Base-by-base conservation (phyloP, 2,113 vertebrate genomes). In the Leucopsar rothschildi region DNA sequence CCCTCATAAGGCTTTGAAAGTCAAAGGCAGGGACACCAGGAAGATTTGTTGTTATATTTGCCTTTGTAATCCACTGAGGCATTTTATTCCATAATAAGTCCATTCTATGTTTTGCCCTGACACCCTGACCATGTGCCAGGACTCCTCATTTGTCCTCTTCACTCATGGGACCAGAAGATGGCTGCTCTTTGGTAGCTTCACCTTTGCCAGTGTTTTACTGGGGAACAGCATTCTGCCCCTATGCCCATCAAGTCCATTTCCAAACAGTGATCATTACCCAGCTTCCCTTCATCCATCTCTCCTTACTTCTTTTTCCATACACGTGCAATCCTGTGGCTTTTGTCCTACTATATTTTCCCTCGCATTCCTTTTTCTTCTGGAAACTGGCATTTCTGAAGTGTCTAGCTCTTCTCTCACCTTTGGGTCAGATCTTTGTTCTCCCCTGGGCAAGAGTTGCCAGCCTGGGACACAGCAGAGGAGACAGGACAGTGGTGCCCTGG, bases 191-290 rank as follows among this genome's bases (percentile, higher is more conserved):
- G 17, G 47, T 8, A 92, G 23, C 66, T 42, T 77, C 33, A 33
- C 5, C 9, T 18, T 17, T 72, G 22, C 12, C 31, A 64, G 9
- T 37, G 29, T 80, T 86, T 71, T 59, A n/a, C 5, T 11, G 56
- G n/a, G 31, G 19, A 78, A 10, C 3, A 66, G 20, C 0, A 2
- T 61, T 53, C 55, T 82, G 20, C 39, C 28, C 27, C 28, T 35
- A 0, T 10, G 7, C 22, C 35, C 6, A 2, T 16, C 1, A 2
- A 87, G n/a, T 19, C 13, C 20, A 2, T 33, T 23, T 83, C 7
- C 1, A 53, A 90, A 25, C 40, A 21, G n/a, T 8, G 35, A 11
- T 66, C 44, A 20, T 73, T 63, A 59, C 5, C 18, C 22, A n/a
- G 8, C 12, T 82, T 66, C 47, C 40, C 37, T 88, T 64, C 12